These are phyloP conservation scores for Sesia bembeciformis DNA, from an alignment of 2,888 invertebrate species.

Conservation along the genomic window DNA sequence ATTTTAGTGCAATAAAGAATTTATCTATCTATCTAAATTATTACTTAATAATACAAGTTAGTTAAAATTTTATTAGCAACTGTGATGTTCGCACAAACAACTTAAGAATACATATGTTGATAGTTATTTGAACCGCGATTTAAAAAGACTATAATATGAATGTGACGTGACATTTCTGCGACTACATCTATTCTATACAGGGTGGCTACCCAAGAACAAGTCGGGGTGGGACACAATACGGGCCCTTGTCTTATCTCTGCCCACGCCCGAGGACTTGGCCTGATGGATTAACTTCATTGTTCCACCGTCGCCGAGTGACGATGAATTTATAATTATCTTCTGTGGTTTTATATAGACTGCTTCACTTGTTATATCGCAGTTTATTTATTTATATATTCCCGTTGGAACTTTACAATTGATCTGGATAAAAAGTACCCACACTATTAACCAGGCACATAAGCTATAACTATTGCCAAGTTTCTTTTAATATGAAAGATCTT, in stretches of 20 bases:
- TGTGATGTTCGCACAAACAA: too few relatives aligned
- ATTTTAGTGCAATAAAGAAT: too few relatives aligned
- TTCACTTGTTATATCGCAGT: neutral
- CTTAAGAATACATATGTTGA: too few relatives aligned
- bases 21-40: too few relatives aligned
- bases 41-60: too few relatives aligned
- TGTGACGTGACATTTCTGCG: slow-evolving; percentile 7
- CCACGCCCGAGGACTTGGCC: slow-evolving; percentile 64
- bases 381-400: neutral
- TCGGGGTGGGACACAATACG: slow-evolving; percentile 44
- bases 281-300: slow-evolving; percentile 75
- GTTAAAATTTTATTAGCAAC: too few relatives aligned
- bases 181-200: slow-evolving; percentile 21
- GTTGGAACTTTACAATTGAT: too few relatives aligned
- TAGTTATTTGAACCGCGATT: too few relatives aligned
- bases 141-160: neutral
- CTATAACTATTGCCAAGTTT: too few relatives aligned
- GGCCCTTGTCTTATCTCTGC: slow-evolving; percentile 70
- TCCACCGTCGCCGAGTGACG: slow-evolving; percentile 63
- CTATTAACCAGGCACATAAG: too few relatives aligned
- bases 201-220: slow-evolving; percentile 54
- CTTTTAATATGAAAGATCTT: too few relatives aligned
- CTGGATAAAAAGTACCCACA: too few relatives aligned
- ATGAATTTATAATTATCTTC: slow-evolving; percentile 68
- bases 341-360: slow-evolving; percentile 26